phyloP scores from a whole-genome alignment of 1,140 invertebrate species.

The Micrasema longulum region DNA sequence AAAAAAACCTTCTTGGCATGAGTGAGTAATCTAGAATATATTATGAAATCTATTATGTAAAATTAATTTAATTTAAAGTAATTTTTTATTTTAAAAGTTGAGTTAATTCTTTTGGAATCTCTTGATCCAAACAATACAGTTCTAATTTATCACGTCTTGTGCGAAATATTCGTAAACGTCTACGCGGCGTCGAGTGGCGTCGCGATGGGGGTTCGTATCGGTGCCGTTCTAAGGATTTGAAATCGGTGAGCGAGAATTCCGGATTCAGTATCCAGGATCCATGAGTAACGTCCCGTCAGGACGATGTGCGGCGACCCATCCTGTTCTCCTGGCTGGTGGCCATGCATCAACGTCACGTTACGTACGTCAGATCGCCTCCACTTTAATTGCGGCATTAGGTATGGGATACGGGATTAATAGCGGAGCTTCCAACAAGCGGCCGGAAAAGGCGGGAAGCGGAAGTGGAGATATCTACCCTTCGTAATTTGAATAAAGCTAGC shows the following conservation, averaged over 20 bases:
- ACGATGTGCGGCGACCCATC: conserved; percentile 68
- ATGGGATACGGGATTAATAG: conserved; percentile 34
- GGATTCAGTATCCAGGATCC: not conserved
- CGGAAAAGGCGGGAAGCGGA: conserved; percentile 20
- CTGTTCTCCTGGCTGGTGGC: conserved; percentile 38
- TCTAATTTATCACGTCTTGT: too few relatives aligned
- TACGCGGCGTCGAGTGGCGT: not conserved
- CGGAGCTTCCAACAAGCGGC: conserved; percentile 3
- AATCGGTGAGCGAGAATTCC: too few relatives aligned
- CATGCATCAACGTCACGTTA: conserved; percentile 54
- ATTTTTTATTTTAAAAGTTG: too few relatives aligned
- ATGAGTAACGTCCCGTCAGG: conserved; percentile 64
- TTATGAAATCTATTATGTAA: too few relatives aligned
- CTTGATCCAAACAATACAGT: too few relatives aligned
- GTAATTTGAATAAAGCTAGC: not conserved
- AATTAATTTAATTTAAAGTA: too few relatives aligned
- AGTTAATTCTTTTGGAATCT: too few relatives aligned
- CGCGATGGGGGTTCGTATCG: too few relatives aligned
- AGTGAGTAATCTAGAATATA: too few relatives aligned
- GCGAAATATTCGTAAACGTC: too few relatives aligned
- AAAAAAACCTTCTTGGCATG: too few relatives aligned
- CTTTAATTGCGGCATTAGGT: conserved; percentile 54
- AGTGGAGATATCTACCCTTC: not conserved
- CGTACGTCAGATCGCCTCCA: conserved; percentile 46
- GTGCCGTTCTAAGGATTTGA: too few relatives aligned